Conservation (phyloP, 2,113 vertebrate genomes). For the Antennarius striatus region DNA sequence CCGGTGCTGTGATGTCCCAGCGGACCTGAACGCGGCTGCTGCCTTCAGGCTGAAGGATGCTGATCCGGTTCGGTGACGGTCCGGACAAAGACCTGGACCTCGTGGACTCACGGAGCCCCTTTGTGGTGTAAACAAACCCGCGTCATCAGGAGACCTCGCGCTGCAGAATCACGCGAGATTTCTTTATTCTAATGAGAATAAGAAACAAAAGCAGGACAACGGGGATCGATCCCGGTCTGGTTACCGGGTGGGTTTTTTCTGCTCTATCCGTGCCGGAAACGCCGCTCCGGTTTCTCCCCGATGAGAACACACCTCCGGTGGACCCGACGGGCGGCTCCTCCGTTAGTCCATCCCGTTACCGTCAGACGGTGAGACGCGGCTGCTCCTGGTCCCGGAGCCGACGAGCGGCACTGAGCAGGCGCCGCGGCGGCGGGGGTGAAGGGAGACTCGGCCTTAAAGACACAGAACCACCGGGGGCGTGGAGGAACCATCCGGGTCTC, state of each 20-base stretch:
- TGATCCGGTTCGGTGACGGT: neutral
- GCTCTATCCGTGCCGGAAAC: constrained; percentile 38
- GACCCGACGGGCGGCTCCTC: neutral
- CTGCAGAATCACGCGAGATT: constrained; percentile 3
- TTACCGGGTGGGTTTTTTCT: constrained; percentile 41
- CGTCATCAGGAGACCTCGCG: neutral
- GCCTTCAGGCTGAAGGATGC: constrained; percentile 13
- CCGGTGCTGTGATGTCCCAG: too few relatives aligned
- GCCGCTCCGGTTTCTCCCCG: constrained; percentile 29
- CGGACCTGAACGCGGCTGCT: constrained; percentile 5
- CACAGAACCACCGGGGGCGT: constrained; percentile 23
- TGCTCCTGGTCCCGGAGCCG: constrained; percentile 23
- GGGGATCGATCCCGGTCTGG: fast-evolving
- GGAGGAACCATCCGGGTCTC: too few relatives aligned
- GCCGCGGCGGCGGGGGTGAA: constrained; percentile 50
- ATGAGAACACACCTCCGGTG: constrained; percentile 22
- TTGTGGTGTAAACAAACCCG: constrained; percentile 31
- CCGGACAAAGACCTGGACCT: neutral
- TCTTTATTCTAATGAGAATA: constrained; percentile 30
- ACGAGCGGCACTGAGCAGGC: constrained; percentile 45
- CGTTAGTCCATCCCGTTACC: constrained; percentile 40
- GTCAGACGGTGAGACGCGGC: constrained; percentile 9
- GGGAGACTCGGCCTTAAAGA: constrained; percentile 47
- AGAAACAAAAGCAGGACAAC: neutral
- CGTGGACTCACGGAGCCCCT: too few relatives aligned